Conservation (phyloP, 2,113 vertebrate species). For the Menidia beryllina region DNA sequence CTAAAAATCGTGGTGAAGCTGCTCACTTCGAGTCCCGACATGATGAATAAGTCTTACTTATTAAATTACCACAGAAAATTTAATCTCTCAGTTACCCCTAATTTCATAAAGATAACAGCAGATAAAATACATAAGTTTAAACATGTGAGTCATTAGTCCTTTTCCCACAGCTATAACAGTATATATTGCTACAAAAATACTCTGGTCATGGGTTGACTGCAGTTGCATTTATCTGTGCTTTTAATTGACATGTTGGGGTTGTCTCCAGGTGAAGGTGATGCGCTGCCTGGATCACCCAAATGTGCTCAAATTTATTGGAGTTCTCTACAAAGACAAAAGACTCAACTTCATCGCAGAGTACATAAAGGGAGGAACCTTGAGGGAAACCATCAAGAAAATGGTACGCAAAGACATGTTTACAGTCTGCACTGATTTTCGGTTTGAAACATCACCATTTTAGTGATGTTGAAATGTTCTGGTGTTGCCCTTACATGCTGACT, state of each 20-base stretch:
- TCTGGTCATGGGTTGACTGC: neutral
- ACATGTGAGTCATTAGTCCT: too few species aligned
- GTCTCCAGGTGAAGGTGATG: constrained; percentile 95
- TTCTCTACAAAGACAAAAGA: constrained; percentile 98
- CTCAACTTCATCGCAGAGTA: constrained; percentile 98
- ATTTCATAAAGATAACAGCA: too few species aligned
- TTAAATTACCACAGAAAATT: neutral
- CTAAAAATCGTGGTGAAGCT: neutral
- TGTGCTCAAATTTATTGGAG: constrained; percentile 95
- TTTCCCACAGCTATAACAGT: too few species aligned
- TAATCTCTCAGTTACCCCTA: too few species aligned
- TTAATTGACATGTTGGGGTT: neutral
- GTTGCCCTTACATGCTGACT: neutral
- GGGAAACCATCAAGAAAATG: constrained; percentile 95
- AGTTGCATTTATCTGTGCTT: neutral
- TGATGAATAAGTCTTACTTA: constrained; percentile 11
- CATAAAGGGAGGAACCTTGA: constrained; percentile 95
- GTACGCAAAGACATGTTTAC: constrained; percentile 67
- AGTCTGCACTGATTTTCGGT: neutral
- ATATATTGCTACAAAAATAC: too few species aligned
- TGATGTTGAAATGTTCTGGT: neutral
- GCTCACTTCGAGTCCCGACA: too few species aligned
- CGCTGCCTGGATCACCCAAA: constrained; percentile 97
- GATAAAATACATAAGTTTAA: too few species aligned
- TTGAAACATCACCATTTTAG: constrained; percentile 1